These are phyloP conservation scores for Brenthis hecate DNA, from an alignment of 2,888 invertebrate species.

Conservation along the genomic window DNA sequence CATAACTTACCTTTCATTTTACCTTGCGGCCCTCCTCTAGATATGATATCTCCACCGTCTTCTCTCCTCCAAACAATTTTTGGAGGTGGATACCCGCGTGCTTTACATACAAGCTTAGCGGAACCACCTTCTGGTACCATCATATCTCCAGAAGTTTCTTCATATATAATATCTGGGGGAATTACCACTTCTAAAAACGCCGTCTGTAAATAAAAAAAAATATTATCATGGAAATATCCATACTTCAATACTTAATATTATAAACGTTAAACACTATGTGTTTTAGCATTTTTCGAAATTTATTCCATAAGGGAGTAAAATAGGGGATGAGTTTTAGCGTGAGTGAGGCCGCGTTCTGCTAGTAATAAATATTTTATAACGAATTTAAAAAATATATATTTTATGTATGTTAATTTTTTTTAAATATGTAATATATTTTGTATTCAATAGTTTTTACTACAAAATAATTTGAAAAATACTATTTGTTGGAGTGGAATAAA, in stretches of 20 bases:
- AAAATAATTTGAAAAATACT: too few relatives aligned
- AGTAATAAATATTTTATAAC: too few relatives aligned
- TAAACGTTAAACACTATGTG: too few relatives aligned
- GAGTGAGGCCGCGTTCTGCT: too few relatives aligned
- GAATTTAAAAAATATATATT: neutral
- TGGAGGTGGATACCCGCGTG: slow-evolving; percentile 92
- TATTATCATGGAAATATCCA: too few relatives aligned
- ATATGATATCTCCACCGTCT: slow-evolving; percentile 91
- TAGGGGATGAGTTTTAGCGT: too few relatives aligned
- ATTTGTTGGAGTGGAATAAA: too few relatives aligned
- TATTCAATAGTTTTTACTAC: neutral
- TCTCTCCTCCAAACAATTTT: slow-evolving; percentile 93
- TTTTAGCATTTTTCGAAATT: too few relatives aligned
- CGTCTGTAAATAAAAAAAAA: slow-evolving; percentile 77
- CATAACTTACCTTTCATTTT: slow-evolving; percentile 86
- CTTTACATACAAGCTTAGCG: slow-evolving; percentile 93
- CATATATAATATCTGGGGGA: slow-evolving; percentile 94
- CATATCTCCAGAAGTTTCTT: slow-evolving; percentile 95
- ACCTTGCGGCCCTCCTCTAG: slow-evolving; percentile 86
- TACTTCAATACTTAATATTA: too few relatives aligned
- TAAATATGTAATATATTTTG: neutral
- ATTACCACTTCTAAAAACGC: slow-evolving; percentile 95
- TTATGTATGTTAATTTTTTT: neutral
- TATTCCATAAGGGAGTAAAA: too few relatives aligned
- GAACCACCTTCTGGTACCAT: slow-evolving; percentile 97